phyloP scores from a whole-genome alignment of 2,888 invertebrate species.

The Ennomos fuscantarius region DNA sequence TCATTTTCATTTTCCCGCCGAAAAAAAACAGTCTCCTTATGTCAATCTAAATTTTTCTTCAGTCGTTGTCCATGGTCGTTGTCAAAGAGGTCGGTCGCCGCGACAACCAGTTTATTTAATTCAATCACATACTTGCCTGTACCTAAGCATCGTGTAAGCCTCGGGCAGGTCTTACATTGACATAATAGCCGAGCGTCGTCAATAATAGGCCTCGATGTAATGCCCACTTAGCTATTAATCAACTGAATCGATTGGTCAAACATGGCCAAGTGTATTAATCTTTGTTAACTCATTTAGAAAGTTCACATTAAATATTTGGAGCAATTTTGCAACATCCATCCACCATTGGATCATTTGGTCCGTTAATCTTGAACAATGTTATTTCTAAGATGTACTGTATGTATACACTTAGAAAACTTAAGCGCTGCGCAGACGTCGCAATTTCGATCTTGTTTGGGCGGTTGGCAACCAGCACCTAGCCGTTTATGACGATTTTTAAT shows the following conservation, averaged over 20 bases:
- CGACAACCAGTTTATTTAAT: conserved; percentile 2
- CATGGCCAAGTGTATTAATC: conserved; percentile 39
- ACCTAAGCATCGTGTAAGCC: not conserved
- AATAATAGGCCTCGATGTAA: conserved; percentile 29
- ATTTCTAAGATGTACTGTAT: conserved; percentile 13
- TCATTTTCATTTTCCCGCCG: too few relatives aligned
- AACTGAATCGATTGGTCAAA: conserved; percentile 38
- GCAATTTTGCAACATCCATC: conserved; percentile 22
- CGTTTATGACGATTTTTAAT: too few relatives aligned
- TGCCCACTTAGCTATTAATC: conserved; percentile 34
- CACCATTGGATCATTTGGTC: conserved; percentile 26
- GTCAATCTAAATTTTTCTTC: too few relatives aligned
- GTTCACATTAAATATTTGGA: conserved; percentile 27
- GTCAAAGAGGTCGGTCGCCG: too few relatives aligned
- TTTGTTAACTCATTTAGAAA: conserved; percentile 43
- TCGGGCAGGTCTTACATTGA: conserved; percentile 10
- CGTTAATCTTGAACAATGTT: conserved; percentile 25
- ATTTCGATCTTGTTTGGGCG: too few relatives aligned
- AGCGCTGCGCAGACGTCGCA: too few relatives aligned
- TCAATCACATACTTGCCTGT: conserved; percentile 1
- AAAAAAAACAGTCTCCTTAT: too few relatives aligned
- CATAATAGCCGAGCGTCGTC: conserved; percentile 10
- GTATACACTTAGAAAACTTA: conserved; percentile 1
- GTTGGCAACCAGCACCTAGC: too few relatives aligned
- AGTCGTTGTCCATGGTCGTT: too few relatives aligned